phyloP scores from a whole-genome alignment of 2,113 vertebrate genomes.

The Channa maculata region DNA sequence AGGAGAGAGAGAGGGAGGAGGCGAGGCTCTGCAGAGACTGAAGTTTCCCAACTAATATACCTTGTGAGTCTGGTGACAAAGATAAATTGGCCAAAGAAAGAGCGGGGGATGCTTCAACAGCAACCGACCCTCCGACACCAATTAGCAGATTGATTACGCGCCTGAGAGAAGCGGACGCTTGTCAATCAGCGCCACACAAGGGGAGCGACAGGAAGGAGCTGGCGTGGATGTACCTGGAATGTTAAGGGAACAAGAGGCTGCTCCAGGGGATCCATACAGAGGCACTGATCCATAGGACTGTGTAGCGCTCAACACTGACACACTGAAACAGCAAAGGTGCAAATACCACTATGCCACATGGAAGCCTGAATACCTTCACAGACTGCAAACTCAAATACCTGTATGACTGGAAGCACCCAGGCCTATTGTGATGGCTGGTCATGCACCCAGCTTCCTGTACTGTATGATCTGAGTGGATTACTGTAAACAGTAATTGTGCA shows the following conservation, averaged over 20 bases:
- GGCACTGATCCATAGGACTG: slow-evolving; percentile 78
- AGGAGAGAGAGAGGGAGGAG: too few relatives aligned
- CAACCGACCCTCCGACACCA: slow-evolving; percentile 80
- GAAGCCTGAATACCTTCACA: slow-evolving; percentile 69
- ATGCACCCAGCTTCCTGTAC: slow-evolving; percentile 62
- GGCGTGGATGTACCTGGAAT: slow-evolving; percentile 81
- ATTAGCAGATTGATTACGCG: slow-evolving; percentile 85
- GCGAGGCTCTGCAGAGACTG: slow-evolving; percentile 52
- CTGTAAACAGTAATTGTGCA: slow-evolving; percentile 32
- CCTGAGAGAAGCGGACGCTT: slow-evolving; percentile 80
- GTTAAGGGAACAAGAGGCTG: slow-evolving; percentile 80
- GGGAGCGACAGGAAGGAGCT: slow-evolving; percentile 79
- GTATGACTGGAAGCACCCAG: slow-evolving; percentile 65
- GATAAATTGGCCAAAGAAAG: slow-evolving; percentile 84
- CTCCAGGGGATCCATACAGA: slow-evolving; percentile 74
- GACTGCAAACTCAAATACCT: slow-evolving; percentile 72
- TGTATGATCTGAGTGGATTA: slow-evolving; percentile 61
- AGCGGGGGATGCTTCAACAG: slow-evolving; percentile 78
- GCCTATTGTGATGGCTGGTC: slow-evolving; percentile 61
- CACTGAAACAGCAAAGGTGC: slow-evolving; percentile 74
- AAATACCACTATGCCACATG: slow-evolving; percentile 75
- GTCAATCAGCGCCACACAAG: slow-evolving; percentile 80
- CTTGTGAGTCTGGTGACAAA: slow-evolving; percentile 75
- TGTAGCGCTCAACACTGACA: slow-evolving; percentile 73
- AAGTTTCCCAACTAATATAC: slow-evolving; percentile 74